These are phyloP conservation scores for Odocoileus virginianus DNA, from an alignment of 2,113 vertebrate genomes.

Conservation along the genomic window DNA sequence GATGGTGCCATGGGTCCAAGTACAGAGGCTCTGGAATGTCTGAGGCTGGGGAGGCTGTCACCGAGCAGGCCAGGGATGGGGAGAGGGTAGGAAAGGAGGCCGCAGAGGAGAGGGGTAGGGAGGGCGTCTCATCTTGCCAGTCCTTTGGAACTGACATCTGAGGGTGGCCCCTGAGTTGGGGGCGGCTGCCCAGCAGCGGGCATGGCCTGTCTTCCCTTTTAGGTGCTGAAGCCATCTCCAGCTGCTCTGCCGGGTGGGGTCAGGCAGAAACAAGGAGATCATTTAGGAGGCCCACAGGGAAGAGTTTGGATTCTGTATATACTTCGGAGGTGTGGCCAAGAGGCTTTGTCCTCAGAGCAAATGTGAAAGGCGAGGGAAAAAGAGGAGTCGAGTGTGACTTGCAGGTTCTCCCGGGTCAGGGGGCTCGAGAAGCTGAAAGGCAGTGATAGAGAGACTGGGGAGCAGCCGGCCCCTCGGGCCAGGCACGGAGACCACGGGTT, in stretches of 20 bases:
- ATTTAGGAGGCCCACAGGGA: neutral
- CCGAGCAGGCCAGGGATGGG: accelerated
- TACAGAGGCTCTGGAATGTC: neutral
- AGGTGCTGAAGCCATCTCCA: neutral
- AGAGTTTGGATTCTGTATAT: neutral
- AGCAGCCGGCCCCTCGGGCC: accelerated
- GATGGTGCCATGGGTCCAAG: neutral
- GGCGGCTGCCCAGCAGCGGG: neutral
- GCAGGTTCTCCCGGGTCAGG: neutral
- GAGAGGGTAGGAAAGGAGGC: neutral
- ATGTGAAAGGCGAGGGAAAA: neutral
- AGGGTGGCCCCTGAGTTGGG: neutral
- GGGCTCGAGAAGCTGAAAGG: neutral
- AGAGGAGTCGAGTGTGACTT: neutral
- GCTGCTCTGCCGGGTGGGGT: neutral
- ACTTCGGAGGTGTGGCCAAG: neutral
- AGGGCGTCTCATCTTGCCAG: neutral
- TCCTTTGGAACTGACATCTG: neutral
- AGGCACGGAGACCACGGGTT: neutral
- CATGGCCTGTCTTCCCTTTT: neutral
- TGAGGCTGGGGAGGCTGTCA: neutral
- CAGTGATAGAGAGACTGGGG: neutral
- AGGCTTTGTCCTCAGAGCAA: neutral
- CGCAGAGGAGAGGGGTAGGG: neutral
- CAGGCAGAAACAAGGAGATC: neutral